Evolutionary conservation across 2,113 vertebrate species (phyloP), one percentile per base, ranked within the genome.

Genomic region (Phyllostomus discolor): DNA sequence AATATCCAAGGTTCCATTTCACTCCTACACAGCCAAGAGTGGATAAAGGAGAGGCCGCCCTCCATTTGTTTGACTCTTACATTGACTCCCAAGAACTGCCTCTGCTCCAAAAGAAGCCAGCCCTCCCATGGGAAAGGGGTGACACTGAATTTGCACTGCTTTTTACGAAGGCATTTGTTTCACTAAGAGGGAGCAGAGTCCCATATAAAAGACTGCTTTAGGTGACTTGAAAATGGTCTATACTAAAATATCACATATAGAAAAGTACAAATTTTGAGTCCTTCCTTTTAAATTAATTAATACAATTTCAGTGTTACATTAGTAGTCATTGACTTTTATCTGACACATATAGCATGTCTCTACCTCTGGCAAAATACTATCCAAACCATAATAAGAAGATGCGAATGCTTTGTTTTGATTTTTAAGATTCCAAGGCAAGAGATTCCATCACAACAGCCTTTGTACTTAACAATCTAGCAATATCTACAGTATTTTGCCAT

Each of bases 201-300:
- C 43, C 67, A 54, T 33, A 66, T 43, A 84, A 84, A 3, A 88
- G 50, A 70, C 26, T 43, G 26, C 72, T 64, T 62, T 78, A 14
- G 26, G 64, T 72, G 43, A 46, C 59, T 46, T 64, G 16, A 76
- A 89, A 91, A 50, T 2, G 35, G 10, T 38, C 70, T 35, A 62
- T 28, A 31, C 41, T 22, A 67, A 52, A 90, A 70, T 7, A 93
- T 26, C 19, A 50, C 33, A 94, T 46, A 52, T 4, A 85, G 50
- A 28, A 16, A 92, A 76, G 38, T 38, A 15, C 64, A 28, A 90
- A 41, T 62, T 69, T 26, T 38, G 62, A 79, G 41, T 79, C 35
- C 52, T 43, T 94, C 76, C 79, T 95, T 91, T 89, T 78, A 84
- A 91, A 64, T 80, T 78, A 89, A 35, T n/a, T 24, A 85, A 81